Percentiles rank a stretch among this genome's conserved stretches.
Conservation (phyloP, 2,888 invertebrate species). For the Synanthedon vespiformis region DNA sequence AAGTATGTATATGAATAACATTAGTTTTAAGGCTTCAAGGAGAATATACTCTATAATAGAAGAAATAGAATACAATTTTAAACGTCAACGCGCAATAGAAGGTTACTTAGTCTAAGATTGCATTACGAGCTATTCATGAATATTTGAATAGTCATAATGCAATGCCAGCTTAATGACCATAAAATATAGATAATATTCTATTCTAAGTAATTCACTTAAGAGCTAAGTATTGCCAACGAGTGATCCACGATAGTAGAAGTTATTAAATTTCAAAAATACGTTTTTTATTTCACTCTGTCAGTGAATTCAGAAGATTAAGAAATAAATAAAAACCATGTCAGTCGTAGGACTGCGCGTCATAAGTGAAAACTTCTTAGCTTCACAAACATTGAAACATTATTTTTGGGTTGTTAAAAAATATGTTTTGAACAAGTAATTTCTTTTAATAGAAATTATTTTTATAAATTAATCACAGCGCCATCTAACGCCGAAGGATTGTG, state of each 20-base stretch:
- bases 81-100: not conserved
- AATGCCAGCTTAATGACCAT: constrained; percentile 7
- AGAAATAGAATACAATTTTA: constrained; percentile 11
- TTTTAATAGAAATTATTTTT: no score
- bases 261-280: constrained; percentile 1
- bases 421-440: no score
- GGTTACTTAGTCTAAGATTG: constrained; percentile 2
- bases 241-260: constrained; percentile 12
- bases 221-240: constrained; percentile 13
- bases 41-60: constrained; percentile 10
- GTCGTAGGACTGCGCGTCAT: no score
- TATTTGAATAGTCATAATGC: constrained; percentile 6
- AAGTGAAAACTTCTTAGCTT: no score
- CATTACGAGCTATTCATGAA: not conserved
- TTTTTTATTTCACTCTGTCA: not conserved
- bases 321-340: no score
- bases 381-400: no score
- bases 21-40: constrained; percentile 11
- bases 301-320: not conserved
- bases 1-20: not conserved
- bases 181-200: constrained; percentile 1
- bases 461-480: no score
- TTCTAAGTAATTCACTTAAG: constrained; percentile 1
- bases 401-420: no score
- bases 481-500: no score